These are phyloP conservation scores for Halichoeres trimaculatus DNA, from an alignment of 2,113 vertebrate species.

Conservation along the genomic window DNA sequence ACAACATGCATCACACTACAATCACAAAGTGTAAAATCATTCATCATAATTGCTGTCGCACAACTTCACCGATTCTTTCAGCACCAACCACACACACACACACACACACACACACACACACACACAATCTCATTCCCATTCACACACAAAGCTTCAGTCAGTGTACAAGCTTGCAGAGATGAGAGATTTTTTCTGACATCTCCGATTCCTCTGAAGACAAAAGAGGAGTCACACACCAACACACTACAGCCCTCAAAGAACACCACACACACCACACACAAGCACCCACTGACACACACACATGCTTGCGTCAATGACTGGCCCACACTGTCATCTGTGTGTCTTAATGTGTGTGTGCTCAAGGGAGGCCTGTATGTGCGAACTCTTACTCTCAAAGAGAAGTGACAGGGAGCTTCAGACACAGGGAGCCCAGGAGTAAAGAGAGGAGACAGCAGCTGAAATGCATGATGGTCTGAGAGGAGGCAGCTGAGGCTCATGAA, in stretches of 20 bases:
- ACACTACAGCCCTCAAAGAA: constrained; percentile 37
- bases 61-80: too few relatives aligned
- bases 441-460: constrained; percentile 12
- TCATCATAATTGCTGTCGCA: too few relatives aligned
- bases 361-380: constrained; percentile 41
- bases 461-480: too few relatives aligned
- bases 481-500: constrained; percentile 9
- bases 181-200: constrained; percentile 57
- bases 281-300: constrained; percentile 21
- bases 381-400: constrained; percentile 51
- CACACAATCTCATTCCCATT: constrained; percentile 15
- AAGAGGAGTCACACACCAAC: constrained; percentile 49
- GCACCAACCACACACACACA: too few relatives aligned
- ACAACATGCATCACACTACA: too few relatives aligned
- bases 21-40: too few relatives aligned
- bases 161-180: constrained; percentile 32
- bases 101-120: too few relatives aligned
- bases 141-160: constrained; percentile 21
- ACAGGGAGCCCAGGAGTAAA: constrained; percentile 7
- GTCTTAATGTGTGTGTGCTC: constrained; percentile 5
- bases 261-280: constrained; percentile 6
- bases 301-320: constrained; percentile 35
- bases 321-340: constrained; percentile 40
- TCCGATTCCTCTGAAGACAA: constrained; percentile 61
- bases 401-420: constrained; percentile 45